Evolutionary conservation across 92 coral and sea anemone species (phyloP), one percentile per base, ranked within the genome.

Genomic region (Palythoa grandiflora): DNA sequence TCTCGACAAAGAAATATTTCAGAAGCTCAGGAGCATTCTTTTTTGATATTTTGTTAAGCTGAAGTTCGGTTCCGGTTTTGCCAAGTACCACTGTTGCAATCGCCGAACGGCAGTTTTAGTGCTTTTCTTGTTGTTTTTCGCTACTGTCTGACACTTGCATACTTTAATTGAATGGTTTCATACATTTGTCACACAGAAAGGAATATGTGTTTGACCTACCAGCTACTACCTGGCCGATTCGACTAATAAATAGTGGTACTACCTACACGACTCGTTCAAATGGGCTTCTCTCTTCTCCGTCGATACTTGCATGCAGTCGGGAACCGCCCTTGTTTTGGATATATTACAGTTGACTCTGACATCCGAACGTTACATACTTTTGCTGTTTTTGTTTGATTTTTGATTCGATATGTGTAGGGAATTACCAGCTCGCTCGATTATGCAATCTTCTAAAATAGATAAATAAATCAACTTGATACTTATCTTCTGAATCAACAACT

Each of bases 141-240:
- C 87, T 8, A 88, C 90, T 15, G 87, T n/a, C 88, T 89, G 91
- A 73, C 91, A 89, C 53, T 84, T 73, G 88, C 88, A 89, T n/a
- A 89, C 91, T 61, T 89, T 89, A 75, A 89, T 53, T 36, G 91
- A 83, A 51, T 59, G 91, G 55, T 89, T 84, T 88, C 91, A 89
- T 1, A 89, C 84, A 71, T 89, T 89, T 48, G 91, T 89, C 9
- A 89, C 91, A 83, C 89, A 83, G 68, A 75, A 84, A 75, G 91
- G 91, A 50, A 89, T 60, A 14, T 66, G 70, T n/a, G 2, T 59
- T 84, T 89, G 91, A 2, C 88, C 84, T 77, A 76, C 17, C 92
- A 50, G 92, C 92, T 1, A 84, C 89, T 61, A 85, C 92, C 37
- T 84, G 38, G 14, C 92, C 85, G 16, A 89, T 89, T 13, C 85